A percentile compares a stretch with the other conserved stretches of the same genome.
These are phyloP conservation scores for Mimumesa dahlbomi DNA, from an alignment of 2,888 invertebrate species.

Conservation along the genomic window DNA sequence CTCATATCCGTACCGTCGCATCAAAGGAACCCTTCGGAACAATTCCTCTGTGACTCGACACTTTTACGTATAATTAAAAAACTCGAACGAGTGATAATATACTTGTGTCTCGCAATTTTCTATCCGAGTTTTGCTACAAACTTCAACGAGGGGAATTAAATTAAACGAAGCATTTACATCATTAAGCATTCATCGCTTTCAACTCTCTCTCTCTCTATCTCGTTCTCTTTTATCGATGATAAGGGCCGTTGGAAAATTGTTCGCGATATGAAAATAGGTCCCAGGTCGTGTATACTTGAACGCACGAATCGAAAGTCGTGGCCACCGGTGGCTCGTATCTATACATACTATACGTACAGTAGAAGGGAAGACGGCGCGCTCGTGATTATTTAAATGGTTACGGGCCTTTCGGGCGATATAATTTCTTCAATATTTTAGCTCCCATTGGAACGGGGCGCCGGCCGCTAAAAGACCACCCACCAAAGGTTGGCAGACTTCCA, in stretches of 20 bases:
- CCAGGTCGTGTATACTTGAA: slow-evolving; percentile 1
- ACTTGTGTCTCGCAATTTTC: too few species aligned
- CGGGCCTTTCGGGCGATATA: slow-evolving; percentile 70
- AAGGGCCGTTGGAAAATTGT: too few species aligned
- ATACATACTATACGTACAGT: slow-evolving; percentile 8
- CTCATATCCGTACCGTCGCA: too few species aligned
- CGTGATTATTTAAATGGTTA: slow-evolving; percentile 71
- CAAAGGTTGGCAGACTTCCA: slow-evolving; percentile 79
- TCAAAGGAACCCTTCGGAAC: too few species aligned
- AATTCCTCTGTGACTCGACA: slow-evolving; percentile 24
- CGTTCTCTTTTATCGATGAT: too few species aligned
- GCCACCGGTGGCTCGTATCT: slow-evolving; percentile 4
- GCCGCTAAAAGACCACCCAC: slow-evolving; percentile 76
- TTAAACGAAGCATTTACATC: too few species aligned
- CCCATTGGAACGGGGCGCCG: slow-evolving; percentile 68
- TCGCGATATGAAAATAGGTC: slow-evolving; percentile 19
- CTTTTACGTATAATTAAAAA: not conserved
- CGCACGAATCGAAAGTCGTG: slow-evolving; percentile 12
- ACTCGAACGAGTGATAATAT: too few species aligned
- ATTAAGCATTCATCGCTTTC: too few species aligned
- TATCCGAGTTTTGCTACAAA: too few species aligned
- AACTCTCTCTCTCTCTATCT: too few species aligned
- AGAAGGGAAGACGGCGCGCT: slow-evolving; percentile 23
- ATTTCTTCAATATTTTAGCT: slow-evolving; percentile 74
- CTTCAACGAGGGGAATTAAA: too few species aligned